A percentile compares a stretch with the other conserved stretches of the same genome.
Evolutionary conservation across 2,888 invertebrate genomes (phyloP).

Genomic region (Harmothoe impar): DNA sequence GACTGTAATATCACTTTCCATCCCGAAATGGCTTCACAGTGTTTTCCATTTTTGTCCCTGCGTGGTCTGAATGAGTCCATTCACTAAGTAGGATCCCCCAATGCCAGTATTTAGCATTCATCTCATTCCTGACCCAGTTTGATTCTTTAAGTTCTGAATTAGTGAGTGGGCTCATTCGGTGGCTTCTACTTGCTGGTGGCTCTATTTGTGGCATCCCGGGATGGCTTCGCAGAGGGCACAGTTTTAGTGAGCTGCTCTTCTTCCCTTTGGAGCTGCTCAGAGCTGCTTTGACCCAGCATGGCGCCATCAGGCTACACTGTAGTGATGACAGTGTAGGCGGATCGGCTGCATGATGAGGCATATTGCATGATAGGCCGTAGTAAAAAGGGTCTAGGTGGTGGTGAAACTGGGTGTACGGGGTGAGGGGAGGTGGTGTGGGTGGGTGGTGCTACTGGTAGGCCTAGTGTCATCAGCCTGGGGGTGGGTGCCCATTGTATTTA

Average conservation of each 20-base stretch:
- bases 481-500: constrained; percentile 16
- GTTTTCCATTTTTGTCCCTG: no score
- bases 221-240: background rate
- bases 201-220: background rate
- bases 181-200: background rate
- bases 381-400: background rate
- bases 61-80: background rate
- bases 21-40: no score
- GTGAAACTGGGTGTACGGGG: background rate
- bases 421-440: background rate
- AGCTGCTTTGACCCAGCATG: no score
- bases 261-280: no score
- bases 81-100: background rate
- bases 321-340: background rate
- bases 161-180: background rate
- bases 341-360: background rate
- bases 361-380: constrained; percentile 31
- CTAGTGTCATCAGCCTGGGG: constrained; percentile 25
- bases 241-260: no score
- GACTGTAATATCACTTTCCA: no score
- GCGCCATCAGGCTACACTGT: no score
- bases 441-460: background rate
- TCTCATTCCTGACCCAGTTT: no score
- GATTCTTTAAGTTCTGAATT: background rate
- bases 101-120: no score